Percentiles rank a stretch among this genome's conserved stretches.
Conservation (phyloP, 2,113 vertebrate genomes). For the Pelmatolapia mariae region DNA sequence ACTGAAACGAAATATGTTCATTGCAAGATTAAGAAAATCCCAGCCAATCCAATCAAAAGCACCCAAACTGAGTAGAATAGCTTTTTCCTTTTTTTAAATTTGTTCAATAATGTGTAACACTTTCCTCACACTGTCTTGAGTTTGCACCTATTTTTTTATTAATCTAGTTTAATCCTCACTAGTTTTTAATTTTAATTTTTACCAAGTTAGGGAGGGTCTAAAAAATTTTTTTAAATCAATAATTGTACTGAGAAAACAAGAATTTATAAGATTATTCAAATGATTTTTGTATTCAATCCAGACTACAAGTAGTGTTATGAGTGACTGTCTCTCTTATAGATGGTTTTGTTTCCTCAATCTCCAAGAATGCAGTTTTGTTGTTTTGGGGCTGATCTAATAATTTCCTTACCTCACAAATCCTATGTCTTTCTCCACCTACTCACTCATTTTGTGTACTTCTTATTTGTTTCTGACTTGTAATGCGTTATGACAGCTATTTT, state of each 20-base stretch:
- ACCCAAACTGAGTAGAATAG: neutral
- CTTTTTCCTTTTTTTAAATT: neutral
- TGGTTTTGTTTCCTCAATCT: neutral
- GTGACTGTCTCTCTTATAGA: neutral
- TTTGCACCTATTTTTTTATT: neutral
- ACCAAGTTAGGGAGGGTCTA: neutral
- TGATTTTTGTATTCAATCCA: neutral
- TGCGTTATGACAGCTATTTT: neutral
- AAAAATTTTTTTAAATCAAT: neutral
- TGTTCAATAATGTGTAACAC: neutral
- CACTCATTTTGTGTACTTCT: neutral
- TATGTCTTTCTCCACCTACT: neutral
- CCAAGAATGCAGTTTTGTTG: neutral
- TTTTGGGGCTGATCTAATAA: neutral
- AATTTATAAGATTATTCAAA: neutral
- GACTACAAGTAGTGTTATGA: neutral
- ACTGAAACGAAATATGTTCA: neutral
- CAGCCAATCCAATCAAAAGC: neutral
- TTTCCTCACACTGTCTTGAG: neutral
- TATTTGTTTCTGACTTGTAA: neutral
- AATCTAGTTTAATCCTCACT: neutral
- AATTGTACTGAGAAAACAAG: neutral
- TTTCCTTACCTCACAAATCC: neutral
- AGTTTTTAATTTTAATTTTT: neutral
- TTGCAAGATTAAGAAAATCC: neutral